Conservation (phyloP, 64 coral and sea anemone species). For the Montipora foliosa region DNA sequence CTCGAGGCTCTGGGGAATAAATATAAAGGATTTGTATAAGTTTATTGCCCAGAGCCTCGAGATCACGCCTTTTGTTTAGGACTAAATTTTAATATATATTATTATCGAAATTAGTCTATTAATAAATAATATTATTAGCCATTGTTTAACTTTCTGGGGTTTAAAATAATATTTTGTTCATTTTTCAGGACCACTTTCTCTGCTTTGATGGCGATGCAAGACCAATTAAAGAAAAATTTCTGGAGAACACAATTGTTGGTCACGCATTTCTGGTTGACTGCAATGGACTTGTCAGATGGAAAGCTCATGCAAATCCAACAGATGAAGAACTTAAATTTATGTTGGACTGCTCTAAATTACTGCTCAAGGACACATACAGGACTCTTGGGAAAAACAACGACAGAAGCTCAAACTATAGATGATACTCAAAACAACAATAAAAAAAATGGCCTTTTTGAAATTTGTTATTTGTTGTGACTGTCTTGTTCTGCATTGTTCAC, state of each 20-base stretch:
- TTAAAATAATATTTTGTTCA: neutral
- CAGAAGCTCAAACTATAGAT: neutral
- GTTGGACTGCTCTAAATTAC: constrained; percentile 52
- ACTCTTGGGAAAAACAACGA: constrained; percentile 14
- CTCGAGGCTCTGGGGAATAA: too few species aligned
- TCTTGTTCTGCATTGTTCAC: too few species aligned
- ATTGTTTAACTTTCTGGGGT: neutral
- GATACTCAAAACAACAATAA: neutral
- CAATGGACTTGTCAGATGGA: constrained; percentile 79
- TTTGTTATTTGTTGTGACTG: too few species aligned
- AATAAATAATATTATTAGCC: too few species aligned
- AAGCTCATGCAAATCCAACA: constrained; percentile 77
- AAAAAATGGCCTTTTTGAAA: too few species aligned
- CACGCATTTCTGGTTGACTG: constrained; percentile 84
- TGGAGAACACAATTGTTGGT: constrained; percentile 90
- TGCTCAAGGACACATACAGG: constrained; percentile 67
- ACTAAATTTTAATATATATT: too few species aligned
- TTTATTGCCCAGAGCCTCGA: too few species aligned
- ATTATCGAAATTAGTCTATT: too few species aligned
- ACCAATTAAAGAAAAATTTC: constrained; percentile 63
- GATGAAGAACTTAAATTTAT: constrained; percentile 72
- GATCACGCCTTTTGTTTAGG: too few species aligned
- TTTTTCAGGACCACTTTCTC: constrained; percentile 71
- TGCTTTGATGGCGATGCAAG: constrained; percentile 76
- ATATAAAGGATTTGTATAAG: too few species aligned